These are phyloP conservation scores for Leptobrachium ailaonicum DNA, from an alignment of 2,113 vertebrate genomes.

Conservation along the genomic window DNA sequence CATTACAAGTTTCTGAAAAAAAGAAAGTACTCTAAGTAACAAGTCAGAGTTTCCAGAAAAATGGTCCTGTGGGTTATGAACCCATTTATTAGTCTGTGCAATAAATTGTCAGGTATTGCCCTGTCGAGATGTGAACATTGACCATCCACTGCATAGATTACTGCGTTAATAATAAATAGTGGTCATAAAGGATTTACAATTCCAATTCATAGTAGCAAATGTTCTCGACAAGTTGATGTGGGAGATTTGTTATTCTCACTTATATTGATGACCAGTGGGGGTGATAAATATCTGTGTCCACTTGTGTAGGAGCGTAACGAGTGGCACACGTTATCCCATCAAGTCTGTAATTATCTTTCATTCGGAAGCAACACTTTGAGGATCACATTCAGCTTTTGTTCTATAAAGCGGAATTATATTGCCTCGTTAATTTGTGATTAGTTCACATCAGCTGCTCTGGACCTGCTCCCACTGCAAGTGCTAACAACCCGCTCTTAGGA, in stretches of 20 bases:
- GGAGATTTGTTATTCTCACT: neutral
- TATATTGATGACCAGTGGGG: constrained; percentile 2
- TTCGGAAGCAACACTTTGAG: constrained; percentile 28
- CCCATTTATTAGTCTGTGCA: too few relatives aligned
- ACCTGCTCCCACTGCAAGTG: constrained; percentile 19
- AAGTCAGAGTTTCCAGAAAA: too few relatives aligned
- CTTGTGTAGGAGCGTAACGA: constrained; percentile 17
- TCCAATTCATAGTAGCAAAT: neutral
- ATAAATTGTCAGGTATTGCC: neutral
- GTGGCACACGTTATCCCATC: constrained; percentile 12
- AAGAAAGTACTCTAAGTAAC: too few relatives aligned
- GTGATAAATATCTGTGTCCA: constrained; percentile 26
- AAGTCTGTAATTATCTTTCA: constrained; percentile 27
- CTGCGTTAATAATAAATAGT: constrained; percentile 26
- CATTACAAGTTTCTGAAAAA: too few relatives aligned
- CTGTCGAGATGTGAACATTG: constrained; percentile 18
- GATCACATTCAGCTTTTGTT: constrained; percentile 27
- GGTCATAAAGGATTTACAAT: constrained; percentile 1
- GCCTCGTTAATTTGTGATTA: constrained; percentile 46
- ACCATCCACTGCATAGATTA: constrained; percentile 23
- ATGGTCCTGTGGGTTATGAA: too few relatives aligned
- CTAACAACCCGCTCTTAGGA: constrained; percentile 28
- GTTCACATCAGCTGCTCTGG: constrained; percentile 32
- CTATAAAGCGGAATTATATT: constrained; percentile 28
- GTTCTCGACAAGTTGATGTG: neutral